A percentile compares a stretch with the other conserved stretches of the same genome.
Conservation (phyloP, 2,888 invertebrate genomes). For the Buathra laborator region DNA sequence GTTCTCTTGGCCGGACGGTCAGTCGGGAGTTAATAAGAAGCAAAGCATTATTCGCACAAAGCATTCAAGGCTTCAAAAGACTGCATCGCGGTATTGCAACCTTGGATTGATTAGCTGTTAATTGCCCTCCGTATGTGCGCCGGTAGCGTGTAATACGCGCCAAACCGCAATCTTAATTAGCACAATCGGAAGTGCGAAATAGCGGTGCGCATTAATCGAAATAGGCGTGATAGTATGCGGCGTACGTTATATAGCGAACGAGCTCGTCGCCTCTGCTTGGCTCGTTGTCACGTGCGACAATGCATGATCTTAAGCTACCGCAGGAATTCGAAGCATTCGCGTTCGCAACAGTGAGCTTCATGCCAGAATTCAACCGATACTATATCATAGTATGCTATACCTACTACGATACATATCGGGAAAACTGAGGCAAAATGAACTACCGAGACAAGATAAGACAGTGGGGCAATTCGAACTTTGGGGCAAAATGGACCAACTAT, state of each 20-base stretch:
- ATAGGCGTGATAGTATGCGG: slow-evolving; percentile 22
- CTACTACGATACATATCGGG: not conserved
- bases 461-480: too few relatives aligned
- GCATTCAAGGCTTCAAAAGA: not conserved
- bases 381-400: not conserved
- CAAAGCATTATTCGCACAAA: not conserved
- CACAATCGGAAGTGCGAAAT: slow-evolving; percentile 38
- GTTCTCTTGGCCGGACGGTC: too few relatives aligned
- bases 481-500: too few relatives aligned
- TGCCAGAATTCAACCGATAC: slow-evolving; percentile 55
- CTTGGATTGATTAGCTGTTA: slow-evolving; percentile 25
- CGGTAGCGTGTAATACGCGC: not conserved
- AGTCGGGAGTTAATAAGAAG: too few relatives aligned
- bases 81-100: not conserved
- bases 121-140: slow-evolving; percentile 9
- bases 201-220: slow-evolving; percentile 14
- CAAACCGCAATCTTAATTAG: slow-evolving; percentile 40
- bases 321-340: slow-evolving; percentile 5
- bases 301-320: slow-evolving; percentile 47
- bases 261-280: slow-evolving; percentile 15
- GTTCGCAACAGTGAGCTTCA: slow-evolving; percentile 23
- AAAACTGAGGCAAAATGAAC: not conserved
- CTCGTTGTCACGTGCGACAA: slow-evolving; percentile 42
- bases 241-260: not conserved
- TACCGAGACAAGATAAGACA: too few relatives aligned